Evolutionary conservation across 2,797 vertebrate genomes (phyloP).

Genomic region (Carduelis carduelis): DNA sequence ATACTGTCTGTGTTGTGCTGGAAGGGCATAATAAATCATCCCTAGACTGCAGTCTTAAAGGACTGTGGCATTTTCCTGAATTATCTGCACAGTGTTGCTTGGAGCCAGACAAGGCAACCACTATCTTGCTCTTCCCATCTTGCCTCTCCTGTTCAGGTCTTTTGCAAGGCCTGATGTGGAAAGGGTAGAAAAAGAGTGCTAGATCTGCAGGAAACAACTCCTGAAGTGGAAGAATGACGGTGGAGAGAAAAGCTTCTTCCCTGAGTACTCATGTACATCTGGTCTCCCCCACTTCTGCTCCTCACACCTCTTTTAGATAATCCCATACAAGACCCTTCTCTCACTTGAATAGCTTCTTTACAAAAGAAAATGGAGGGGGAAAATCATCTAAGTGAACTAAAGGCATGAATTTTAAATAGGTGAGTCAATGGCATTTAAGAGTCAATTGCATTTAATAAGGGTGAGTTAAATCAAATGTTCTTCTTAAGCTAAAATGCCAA

Average conservation of each 20-base stretch:
- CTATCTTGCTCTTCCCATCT: background rate
- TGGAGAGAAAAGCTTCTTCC: background rate
- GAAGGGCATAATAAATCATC: constrained; percentile 26
- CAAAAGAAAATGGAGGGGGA: background rate
- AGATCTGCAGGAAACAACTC: background rate
- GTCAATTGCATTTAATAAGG: background rate
- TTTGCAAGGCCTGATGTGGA: background rate
- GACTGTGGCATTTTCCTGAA: background rate
- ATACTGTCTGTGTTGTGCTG: background rate
- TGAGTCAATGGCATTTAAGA: background rate
- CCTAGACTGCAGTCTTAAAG: background rate
- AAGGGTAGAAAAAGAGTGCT: background rate
- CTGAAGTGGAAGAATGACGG: background rate
- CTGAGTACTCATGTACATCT: background rate
- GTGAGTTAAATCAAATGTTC: background rate
- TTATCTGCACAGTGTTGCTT: background rate
- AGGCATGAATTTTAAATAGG: background rate
- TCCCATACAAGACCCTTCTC: background rate
- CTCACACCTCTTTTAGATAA: background rate
- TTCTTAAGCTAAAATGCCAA: background rate
- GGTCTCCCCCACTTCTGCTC: background rate
- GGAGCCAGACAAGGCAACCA: background rate
- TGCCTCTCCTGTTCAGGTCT: background rate
- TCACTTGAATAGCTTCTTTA: background rate
- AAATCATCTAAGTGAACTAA: background rate